Base-by-base conservation (phyloP, 2,888 invertebrate genomes). In the Anoplius nigerrimus region DNA sequence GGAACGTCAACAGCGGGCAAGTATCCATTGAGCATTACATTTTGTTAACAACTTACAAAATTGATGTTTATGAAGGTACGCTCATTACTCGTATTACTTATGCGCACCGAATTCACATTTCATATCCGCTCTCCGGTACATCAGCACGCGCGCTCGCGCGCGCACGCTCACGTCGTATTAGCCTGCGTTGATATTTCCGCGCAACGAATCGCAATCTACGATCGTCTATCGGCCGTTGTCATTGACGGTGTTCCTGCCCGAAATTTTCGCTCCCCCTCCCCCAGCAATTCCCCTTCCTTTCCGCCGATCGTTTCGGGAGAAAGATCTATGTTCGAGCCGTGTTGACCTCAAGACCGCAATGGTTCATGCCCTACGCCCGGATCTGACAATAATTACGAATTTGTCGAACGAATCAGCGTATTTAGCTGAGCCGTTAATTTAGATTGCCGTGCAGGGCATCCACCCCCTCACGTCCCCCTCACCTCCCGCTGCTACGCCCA, bases 371-470 rank as follows among this genome's bases (percentile, higher is more conserved):
- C 51, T 48, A 11, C 43, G 62, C 59, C 62, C 69, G 76, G 75
- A 80, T 84, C 81, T 75, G 72, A 76, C 81, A 76, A 80, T 84
- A 84, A 84, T 83, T 76, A 82, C 82, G 79, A 84, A 83, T 85
- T 80, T 78, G 79, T 79, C 79, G 77, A 73, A 74, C 76, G 74
- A 80, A 82, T 81, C 77, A 81, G 72, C 75, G 79, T 79, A 77
- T 82, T 81, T 67, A 71, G 71, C 61, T 68, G 56, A 52, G 62
- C 74, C 82, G 79, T 84, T 82, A 83, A 84, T 83, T 81, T 76
- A 74, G 72, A 75, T 75, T 75, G 79, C 45, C 66, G 60, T 43
- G 43, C 56, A 43, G 21, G 34, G 34, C 34, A n/a, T n/a, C n/a
- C n/a, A n/a, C n/a, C n/a, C n/a, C n/a, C n/a, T n/a, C n/a, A n/a